These are phyloP conservation scores for Trichonephila clavipes DNA, from an alignment of 1,140 invertebrate genomes.

Conservation along the genomic window DNA sequence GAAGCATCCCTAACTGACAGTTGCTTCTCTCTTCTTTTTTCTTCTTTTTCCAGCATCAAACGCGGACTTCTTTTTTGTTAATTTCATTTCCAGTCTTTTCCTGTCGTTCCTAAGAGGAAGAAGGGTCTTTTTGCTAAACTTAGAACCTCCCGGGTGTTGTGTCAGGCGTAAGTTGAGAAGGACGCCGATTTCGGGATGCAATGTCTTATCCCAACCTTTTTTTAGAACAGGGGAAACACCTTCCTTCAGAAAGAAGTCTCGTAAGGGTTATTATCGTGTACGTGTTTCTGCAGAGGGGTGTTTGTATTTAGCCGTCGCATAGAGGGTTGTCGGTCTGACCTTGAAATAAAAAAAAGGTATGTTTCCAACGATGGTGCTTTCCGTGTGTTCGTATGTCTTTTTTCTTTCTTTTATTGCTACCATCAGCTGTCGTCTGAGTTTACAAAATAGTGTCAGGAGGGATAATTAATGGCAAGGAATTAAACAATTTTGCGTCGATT, in stretches of 20 bases:
- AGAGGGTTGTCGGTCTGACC: not conserved
- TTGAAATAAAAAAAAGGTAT: conserved; percentile 45
- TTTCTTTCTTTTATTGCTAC: not conserved
- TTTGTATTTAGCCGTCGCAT: conserved; percentile 41
- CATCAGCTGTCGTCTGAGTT: conserved; percentile 3
- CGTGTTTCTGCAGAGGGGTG: not conserved
- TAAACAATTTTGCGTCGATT: not conserved
- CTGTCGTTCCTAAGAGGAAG: not conserved
- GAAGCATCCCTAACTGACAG: conserved; percentile 29
- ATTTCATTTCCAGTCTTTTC: conserved; percentile 19
- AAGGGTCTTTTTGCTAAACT: conserved; percentile 45
- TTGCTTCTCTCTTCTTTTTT: not conserved
- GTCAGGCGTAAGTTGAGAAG: conserved; percentile 61
- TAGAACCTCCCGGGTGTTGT: conserved; percentile 1
- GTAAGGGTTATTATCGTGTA: conserved; percentile 57
- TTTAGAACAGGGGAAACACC: conserved; percentile 62
- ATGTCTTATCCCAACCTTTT: conserved; percentile 38
- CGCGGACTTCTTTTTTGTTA: conserved; percentile 7
- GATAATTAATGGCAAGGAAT: not conserved
- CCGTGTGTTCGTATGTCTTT: conserved; percentile 13
- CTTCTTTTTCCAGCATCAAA: conserved; percentile 8
- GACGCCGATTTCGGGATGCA: conserved; percentile 60
- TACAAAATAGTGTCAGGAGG: conserved; percentile 7
- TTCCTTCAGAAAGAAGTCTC: conserved; percentile 15
- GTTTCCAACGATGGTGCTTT: conserved; percentile 15